These are phyloP conservation scores for Clupea harengus DNA, from an alignment of 2,113 vertebrate species.

Conservation along the genomic window DNA sequence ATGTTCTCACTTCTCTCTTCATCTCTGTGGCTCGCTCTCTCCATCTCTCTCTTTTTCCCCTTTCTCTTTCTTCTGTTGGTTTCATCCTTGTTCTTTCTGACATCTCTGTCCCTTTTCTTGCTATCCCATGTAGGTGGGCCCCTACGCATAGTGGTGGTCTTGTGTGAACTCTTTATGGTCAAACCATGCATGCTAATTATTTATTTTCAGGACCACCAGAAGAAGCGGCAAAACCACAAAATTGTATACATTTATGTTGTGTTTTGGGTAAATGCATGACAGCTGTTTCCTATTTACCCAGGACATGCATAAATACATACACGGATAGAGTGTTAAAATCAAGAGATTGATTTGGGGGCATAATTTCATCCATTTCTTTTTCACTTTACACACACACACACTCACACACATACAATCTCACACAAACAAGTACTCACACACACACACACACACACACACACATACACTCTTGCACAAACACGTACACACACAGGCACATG, in stretches of 20 bases:
- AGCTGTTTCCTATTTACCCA: background rate
- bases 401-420: background rate
- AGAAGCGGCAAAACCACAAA: background rate
- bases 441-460: background rate
- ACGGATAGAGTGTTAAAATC: background rate
- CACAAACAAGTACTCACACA: background rate
- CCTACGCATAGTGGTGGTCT: conserved; percentile 5
- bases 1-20: conserved; percentile 8
- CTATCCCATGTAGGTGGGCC: background rate
- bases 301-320: background rate
- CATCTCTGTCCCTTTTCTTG: background rate
- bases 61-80: background rate
- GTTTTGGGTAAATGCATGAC: background rate
- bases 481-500: background rate
- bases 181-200: conserved; percentile 16
- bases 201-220: background rate
- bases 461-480: background rate
- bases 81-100: background rate
- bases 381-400: background rate
- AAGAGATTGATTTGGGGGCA: background rate
- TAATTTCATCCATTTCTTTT: background rate
- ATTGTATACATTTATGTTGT: conserved; percentile 8
- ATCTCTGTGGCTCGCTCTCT: background rate
- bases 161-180: conserved; percentile 11
- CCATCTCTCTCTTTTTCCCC: background rate